A percentile compares a stretch with the other conserved stretches of the same genome.
Evolutionary conservation across 2,797 vertebrate species (phyloP).

Genomic region (Pogoniulus pusillus): DNA sequence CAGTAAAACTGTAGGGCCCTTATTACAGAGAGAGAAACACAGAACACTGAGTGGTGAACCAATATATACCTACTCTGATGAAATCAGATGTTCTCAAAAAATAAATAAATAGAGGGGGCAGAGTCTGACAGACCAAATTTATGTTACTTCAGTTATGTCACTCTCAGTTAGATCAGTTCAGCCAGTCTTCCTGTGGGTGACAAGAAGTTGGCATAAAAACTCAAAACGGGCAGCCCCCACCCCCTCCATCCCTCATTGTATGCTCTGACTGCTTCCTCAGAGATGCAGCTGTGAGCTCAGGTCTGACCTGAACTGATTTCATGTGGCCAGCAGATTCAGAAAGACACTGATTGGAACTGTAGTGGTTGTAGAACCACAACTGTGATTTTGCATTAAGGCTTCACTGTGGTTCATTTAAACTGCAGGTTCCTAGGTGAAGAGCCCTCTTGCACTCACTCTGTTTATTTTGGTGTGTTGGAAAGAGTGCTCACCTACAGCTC

Average conservation of each 20-base stretch:
- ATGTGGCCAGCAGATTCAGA: background rate
- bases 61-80: background rate
- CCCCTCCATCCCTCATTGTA: background rate
- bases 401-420: background rate
- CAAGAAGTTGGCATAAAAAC: constrained; percentile 20
- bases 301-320: background rate
- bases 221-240: background rate
- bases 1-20: background rate
- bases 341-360: background rate
- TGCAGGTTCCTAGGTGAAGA: background rate
- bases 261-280: background rate
- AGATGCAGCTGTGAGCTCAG: background rate
- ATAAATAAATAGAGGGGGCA: background rate
- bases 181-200: background rate
- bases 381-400: background rate
- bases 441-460: background rate
- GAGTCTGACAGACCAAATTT: constrained; percentile 18
- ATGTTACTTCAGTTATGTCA: constrained; percentile 34
- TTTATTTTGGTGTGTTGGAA: background rate
- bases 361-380: background rate
- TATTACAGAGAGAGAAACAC: background rate
- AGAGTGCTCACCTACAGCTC: background rate
- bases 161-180: background rate
- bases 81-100: background rate
- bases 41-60: background rate